These are phyloP conservation scores for Pseudomyrmex gracilis DNA, from an alignment of 1,140 invertebrate genomes.

Conservation along the genomic window DNA sequence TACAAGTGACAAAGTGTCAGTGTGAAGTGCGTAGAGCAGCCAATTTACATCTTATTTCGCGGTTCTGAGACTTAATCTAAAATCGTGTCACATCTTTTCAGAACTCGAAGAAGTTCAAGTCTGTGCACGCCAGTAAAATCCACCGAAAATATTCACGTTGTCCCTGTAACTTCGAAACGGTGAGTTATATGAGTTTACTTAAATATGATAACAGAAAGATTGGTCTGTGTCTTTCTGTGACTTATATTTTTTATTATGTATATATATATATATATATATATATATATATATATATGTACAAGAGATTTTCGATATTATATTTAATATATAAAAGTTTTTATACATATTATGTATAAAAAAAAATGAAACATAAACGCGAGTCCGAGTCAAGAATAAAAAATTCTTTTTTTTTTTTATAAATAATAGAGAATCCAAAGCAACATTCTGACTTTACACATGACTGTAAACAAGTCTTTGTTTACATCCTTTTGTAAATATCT, in stretches of 20 bases:
- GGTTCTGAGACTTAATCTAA: slow-evolving; percentile 28
- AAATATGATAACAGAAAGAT: background rate
- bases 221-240: background rate
- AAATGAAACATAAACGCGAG: too few relatives aligned
- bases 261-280: background rate
- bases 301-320: too few relatives aligned
- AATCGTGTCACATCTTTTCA: slow-evolving; percentile 35
- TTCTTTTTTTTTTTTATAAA: too few relatives aligned
- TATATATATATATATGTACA: too few relatives aligned
- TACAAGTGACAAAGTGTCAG: slow-evolving; percentile 38
- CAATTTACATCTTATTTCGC: slow-evolving; percentile 25
- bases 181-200: slow-evolving; percentile 34
- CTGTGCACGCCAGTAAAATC: slow-evolving; percentile 15
- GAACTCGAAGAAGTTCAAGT: slow-evolving; percentile 38
- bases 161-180: background rate
- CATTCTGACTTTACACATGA: too few relatives aligned
- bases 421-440: too few relatives aligned
- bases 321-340: too few relatives aligned
- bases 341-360: too few relatives aligned
- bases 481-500: background rate
- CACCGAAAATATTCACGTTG: background rate
- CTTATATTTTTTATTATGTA: background rate
- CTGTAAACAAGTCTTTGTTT: too few relatives aligned
- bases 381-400: too few relatives aligned
- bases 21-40: slow-evolving; percentile 38